phyloP scores from a whole-genome alignment of 2,888 invertebrate species.

The Cotesia congregata region DNA sequence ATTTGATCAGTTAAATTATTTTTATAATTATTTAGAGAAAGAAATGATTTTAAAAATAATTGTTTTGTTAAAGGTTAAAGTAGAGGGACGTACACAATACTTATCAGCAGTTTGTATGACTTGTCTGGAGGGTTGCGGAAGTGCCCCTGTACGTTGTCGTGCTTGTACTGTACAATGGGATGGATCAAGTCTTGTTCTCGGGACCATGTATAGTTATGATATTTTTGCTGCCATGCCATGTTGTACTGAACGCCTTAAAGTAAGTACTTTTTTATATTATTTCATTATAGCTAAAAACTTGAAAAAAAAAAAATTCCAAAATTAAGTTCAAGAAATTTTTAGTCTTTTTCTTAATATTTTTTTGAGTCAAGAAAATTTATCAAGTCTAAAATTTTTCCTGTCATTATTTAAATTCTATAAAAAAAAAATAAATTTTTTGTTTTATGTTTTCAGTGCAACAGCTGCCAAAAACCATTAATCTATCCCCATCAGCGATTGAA shows the following conservation, averaged over 20 bases:
- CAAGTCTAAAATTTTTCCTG: too few relatives aligned
- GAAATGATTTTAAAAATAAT: too few relatives aligned
- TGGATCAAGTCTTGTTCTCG: conserved; percentile 92
- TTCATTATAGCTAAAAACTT: neutral
- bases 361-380: neutral
- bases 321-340: too few relatives aligned
- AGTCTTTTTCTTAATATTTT: neutral
- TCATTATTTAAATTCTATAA: neutral
- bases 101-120: conserved; percentile 96
- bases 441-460: conserved; percentile 84
- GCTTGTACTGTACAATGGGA: conserved; percentile 92
- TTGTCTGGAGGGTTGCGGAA: conserved; percentile 88
- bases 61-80: conserved; percentile 79
- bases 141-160: conserved; percentile 84
- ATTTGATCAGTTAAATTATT: too few relatives aligned
- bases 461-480: conserved; percentile 89
- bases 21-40: too few relatives aligned
- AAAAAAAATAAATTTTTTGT: neutral
- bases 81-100: conserved; percentile 90
- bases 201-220: conserved; percentile 98
- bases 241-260: conserved; percentile 92
- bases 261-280: conserved; percentile 62
- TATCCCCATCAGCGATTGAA: conserved; percentile 89
- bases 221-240: conserved; percentile 98
- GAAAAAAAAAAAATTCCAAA: too few relatives aligned